A percentile compares a stretch with the other conserved stretches of the same genome.
These are phyloP conservation scores for Drosophila pseudotakahashii DNA, from an alignment of 2,888 invertebrate genomes.

Conservation along the genomic window DNA sequence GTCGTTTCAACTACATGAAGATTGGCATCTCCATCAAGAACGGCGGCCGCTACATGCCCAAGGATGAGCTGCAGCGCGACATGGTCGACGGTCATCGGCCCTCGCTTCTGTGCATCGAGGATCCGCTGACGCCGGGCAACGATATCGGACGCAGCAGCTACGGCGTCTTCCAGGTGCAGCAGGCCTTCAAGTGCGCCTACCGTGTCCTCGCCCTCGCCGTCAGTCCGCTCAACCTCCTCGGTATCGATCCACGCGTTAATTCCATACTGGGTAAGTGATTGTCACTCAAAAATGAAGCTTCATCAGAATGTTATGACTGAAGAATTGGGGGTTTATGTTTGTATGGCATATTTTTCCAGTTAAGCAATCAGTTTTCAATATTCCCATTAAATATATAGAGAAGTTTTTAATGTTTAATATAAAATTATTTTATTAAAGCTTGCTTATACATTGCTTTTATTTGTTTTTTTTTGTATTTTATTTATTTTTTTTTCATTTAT, in stretches of 20 bases:
- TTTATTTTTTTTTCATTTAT: too few relatives aligned
- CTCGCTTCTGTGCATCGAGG: slow-evolving; percentile 98
- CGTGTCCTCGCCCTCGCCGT: slow-evolving; percentile 92
- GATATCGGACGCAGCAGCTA: slow-evolving; percentile 99
- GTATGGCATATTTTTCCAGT: too few relatives aligned
- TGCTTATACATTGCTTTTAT: too few relatives aligned
- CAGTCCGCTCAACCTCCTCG: slow-evolving; percentile 85
- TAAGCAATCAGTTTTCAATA: too few relatives aligned
- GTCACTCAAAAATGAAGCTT: too few relatives aligned
- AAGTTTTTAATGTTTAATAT: too few relatives aligned
- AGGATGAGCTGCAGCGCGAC: slow-evolving; percentile 96
- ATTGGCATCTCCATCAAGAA: slow-evolving; percentile 94
- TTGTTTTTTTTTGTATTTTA: too few relatives aligned
- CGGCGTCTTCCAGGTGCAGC: slow-evolving; percentile 89
- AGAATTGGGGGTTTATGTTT: too few relatives aligned
- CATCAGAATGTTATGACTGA: too few relatives aligned
- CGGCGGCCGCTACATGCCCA: slow-evolving; percentile 96
- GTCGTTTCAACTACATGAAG: slow-evolving; percentile 97
- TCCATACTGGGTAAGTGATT: slow-evolving; percentile 87
- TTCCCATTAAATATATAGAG: too few relatives aligned
- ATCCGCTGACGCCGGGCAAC: slow-evolving; percentile 97
- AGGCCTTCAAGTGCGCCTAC: slow-evolving; percentile 98
- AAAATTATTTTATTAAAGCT: too few relatives aligned
- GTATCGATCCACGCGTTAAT: slow-evolving; percentile 86
- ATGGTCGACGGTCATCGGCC: slow-evolving; percentile 98